Evolutionary conservation across 2,797 vertebrate species (phyloP).

Genomic region (Mormyrops boulengeri): DNA sequence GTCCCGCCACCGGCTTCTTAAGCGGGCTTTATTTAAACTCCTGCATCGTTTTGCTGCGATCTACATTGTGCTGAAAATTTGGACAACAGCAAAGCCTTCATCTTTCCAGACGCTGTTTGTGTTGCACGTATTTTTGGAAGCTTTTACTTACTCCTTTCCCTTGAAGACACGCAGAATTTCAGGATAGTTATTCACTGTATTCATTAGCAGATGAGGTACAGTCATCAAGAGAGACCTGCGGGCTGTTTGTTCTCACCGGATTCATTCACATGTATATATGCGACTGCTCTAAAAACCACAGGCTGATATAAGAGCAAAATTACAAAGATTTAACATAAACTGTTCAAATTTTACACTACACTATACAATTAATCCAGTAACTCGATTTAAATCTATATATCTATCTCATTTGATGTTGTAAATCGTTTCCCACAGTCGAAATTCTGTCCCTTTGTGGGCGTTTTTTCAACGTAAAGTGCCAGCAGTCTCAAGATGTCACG

Average conservation of each 20-base stretch:
- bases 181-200: not conserved
- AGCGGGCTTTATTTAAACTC: constrained; percentile 9
- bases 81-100: not conserved
- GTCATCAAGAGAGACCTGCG: not conserved
- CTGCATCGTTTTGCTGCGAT: not conserved
- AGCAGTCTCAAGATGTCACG: not conserved
- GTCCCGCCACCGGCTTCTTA: not conserved
- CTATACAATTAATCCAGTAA: not conserved
- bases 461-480: not conserved
- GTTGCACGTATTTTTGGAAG: constrained; percentile 1
- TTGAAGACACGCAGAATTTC: not conserved
- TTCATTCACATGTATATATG: constrained; percentile 13
- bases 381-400: not conserved
- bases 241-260: not conserved
- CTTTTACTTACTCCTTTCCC: not conserved
- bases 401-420: not conserved
- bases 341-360: not conserved
- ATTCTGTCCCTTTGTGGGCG: not conserved
- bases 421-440: not conserved
- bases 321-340: not conserved
- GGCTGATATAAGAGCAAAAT: not conserved
- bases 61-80: constrained; percentile 6
- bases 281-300: not conserved
- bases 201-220: constrained; percentile 5
- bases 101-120: constrained; percentile 16